Percentiles rank a stretch among this genome's conserved stretches.
Conservation (phyloP, 2,797 vertebrate species). For the Cyprinodon diabolis region DNA sequence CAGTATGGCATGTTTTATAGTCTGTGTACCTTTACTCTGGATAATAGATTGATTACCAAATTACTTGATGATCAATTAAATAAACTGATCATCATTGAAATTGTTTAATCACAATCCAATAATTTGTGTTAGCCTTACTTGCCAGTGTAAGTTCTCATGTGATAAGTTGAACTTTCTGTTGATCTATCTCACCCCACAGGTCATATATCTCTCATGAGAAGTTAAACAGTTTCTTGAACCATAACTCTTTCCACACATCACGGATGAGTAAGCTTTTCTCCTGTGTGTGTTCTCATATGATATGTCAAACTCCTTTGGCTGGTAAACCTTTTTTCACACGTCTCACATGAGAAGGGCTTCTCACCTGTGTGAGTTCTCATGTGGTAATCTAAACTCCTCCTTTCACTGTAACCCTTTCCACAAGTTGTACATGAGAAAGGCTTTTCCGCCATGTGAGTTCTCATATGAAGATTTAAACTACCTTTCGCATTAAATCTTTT, state of each 20-base stretch:
- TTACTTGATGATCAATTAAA: too few species aligned
- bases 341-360: background rate
- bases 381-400: background rate
- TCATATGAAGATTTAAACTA: background rate
- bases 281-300: background rate
- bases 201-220: background rate
- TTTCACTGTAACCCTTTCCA: background rate
- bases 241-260: background rate
- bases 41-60: too few species aligned
- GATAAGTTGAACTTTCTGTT: background rate
- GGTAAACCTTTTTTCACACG: background rate
- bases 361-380: background rate
- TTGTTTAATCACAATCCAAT: too few species aligned
- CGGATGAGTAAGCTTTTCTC: background rate
- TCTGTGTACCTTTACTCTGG: too few species aligned
- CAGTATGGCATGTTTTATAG: too few species aligned
- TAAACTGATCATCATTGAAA: too few species aligned
- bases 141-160: background rate
- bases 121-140: background rate
- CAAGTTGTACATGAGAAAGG: background rate
- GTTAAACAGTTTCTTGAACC: background rate
- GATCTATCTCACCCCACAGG: too few species aligned
- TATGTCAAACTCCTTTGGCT: too few species aligned
- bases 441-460: background rate
- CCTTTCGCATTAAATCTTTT: background rate